Conservation (phyloP, 2,113 vertebrate species). For the Phainopepla nitens region DNA sequence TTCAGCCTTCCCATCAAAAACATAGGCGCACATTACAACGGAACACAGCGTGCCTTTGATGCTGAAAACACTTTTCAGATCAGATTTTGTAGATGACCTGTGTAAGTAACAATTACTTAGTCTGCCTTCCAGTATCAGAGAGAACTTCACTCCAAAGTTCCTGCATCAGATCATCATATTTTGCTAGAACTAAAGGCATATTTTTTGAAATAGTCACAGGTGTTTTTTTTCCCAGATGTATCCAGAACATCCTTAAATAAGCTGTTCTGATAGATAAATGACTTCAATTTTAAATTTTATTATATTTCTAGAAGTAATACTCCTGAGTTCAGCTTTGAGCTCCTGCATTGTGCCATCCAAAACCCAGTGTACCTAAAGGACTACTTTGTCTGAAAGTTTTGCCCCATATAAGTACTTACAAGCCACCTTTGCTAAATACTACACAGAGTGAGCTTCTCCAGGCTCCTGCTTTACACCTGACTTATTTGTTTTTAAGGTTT, state of each 20-base stretch:
- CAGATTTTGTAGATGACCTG: neutral
- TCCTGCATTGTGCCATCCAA: neutral
- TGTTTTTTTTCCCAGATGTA: neutral
- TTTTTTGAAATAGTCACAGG: neutral
- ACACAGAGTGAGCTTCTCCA: neutral
- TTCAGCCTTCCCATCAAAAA: neutral
- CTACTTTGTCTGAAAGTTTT: neutral
- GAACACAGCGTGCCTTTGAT: neutral
- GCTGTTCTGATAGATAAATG: neutral
- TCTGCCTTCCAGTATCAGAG: neutral
- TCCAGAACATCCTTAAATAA: neutral
- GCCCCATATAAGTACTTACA: neutral
- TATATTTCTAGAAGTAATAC: neutral
- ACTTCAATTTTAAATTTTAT: neutral
- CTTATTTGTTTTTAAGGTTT: neutral
- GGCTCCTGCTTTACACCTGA: neutral
- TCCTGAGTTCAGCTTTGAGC: neutral
- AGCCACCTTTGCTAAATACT: neutral
- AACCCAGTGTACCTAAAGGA: neutral
- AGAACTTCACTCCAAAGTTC: neutral
- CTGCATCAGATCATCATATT: neutral
- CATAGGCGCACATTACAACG: fast-evolving
- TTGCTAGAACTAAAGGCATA: neutral
- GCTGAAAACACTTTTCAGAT: neutral
- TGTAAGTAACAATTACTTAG: neutral